A percentile compares a stretch with the other conserved stretches of the same genome.
Evolutionary conservation across 2,888 invertebrate species (phyloP).

Genomic region (Cerastis leucographa): DNA sequence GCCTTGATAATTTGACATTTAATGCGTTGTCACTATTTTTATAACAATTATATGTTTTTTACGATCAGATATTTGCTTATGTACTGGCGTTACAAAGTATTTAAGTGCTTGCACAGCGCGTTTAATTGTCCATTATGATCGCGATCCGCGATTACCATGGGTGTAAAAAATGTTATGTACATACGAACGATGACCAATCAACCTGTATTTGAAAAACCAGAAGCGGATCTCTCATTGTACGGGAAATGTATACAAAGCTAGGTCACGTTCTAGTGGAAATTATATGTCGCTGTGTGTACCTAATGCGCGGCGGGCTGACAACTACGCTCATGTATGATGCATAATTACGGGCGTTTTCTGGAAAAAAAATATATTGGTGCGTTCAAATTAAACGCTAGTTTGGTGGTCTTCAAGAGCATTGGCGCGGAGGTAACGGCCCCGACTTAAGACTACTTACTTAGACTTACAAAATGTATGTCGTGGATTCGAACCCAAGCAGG

Average conservation of each 20-base stretch:
- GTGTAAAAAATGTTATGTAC: constrained; percentile 30
- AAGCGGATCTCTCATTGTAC: neutral
- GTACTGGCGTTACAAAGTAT: constrained; percentile 56
- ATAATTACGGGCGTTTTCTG: neutral
- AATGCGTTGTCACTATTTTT: constrained; percentile 67
- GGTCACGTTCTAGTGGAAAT: neutral
- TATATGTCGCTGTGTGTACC: neutral
- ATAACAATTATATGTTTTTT: constrained; percentile 56
- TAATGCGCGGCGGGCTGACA: neutral
- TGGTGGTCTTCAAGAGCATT: neutral
- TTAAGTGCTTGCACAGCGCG: constrained; percentile 41
- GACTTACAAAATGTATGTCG: no score
- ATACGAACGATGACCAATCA: neutral
- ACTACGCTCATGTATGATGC: neutral
- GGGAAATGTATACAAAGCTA: neutral
- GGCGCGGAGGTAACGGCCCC: neutral
- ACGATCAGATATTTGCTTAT: constrained; percentile 56
- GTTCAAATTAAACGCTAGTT: neutral
- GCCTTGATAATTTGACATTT: constrained; percentile 66
- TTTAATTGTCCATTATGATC: constrained; percentile 56
- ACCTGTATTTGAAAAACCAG: neutral
- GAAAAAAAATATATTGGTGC: neutral
- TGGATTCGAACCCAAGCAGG: no score
- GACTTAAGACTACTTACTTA: neutral
- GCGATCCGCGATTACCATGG: constrained; percentile 23